These are phyloP conservation scores for Papilio polyxenes DNA, from an alignment of 1,140 invertebrate species.

Conservation along the genomic window DNA sequence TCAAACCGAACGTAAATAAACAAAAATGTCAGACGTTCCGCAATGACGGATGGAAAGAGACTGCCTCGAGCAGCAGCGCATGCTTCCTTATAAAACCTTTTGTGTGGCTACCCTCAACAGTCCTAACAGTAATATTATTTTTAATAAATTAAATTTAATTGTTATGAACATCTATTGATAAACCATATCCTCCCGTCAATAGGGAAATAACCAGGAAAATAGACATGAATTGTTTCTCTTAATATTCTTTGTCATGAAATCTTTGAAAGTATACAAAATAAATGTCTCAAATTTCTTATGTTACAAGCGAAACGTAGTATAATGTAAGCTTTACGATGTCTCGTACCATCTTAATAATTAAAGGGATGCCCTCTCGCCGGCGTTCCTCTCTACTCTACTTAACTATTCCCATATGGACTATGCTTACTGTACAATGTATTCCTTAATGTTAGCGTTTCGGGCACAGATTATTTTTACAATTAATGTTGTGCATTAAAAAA, in stretches of 20 bases:
- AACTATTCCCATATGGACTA: slow-evolving; percentile 60
- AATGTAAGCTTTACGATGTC: slow-evolving; percentile 9
- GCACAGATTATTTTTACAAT: slow-evolving; percentile 1
- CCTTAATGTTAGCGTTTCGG: not conserved
- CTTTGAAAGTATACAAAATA: not conserved
- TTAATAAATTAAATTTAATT: too few relatives aligned
- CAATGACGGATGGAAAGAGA: too few relatives aligned
- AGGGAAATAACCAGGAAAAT: too few relatives aligned
- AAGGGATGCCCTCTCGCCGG: slow-evolving; percentile 51
- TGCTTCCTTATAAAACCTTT: too few relatives aligned
- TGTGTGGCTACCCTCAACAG: too few relatives aligned
- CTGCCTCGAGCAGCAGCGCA: too few relatives aligned
- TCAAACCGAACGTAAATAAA: too few relatives aligned
- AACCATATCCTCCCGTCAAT: too few relatives aligned
- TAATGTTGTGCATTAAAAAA: not conserved
- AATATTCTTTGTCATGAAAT: not conserved
- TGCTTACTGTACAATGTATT: slow-evolving; percentile 68
- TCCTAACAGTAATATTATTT: too few relatives aligned
- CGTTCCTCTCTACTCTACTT: slow-evolving; percentile 61
- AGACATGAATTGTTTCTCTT: not conserved
- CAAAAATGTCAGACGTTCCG: too few relatives aligned
- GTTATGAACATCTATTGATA: too few relatives aligned
- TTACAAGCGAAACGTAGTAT: not conserved
- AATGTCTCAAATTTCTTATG: not conserved
- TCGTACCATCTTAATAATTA: slow-evolving; percentile 66